A percentile compares a stretch with the other conserved stretches of the same genome.
phyloP scores from a whole-genome alignment of 2,113 vertebrate genomes.

The Tenrec ecaudatus region DNA sequence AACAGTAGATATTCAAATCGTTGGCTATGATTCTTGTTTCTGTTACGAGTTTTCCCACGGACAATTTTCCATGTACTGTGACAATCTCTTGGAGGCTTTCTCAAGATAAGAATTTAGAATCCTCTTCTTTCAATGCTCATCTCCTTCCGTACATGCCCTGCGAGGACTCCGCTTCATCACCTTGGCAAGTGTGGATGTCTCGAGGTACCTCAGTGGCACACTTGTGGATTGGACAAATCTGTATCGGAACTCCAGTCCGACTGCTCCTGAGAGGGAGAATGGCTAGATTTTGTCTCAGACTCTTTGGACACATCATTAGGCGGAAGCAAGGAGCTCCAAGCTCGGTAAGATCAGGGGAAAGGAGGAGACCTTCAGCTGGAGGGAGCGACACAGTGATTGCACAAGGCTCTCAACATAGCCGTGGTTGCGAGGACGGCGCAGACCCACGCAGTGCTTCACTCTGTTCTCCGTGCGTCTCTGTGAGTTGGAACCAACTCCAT shows the following conservation, averaged over 20 bases:
- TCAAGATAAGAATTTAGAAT: background rate
- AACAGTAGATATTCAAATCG: background rate
- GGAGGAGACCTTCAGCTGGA: no score
- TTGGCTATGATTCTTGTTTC: background rate
- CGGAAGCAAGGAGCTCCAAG: no score
- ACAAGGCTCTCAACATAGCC: no score
- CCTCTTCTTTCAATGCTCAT: background rate
- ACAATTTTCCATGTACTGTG: background rate
- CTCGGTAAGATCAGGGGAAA: no score
- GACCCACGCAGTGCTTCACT: no score
- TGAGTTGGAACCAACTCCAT: no score
- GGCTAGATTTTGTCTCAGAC: no score
- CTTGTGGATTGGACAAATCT: background rate
- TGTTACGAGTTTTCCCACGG: background rate
- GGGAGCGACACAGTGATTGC: no score
- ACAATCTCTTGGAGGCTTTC: slow-evolving; percentile 7
- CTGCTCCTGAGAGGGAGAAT: background rate
- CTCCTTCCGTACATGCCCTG: background rate
- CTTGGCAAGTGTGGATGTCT: background rate
- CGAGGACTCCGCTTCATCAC: background rate
- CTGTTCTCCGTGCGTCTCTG: no score
- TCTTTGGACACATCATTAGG: no score
- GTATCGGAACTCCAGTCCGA: no score
- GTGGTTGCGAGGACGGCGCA: no score
- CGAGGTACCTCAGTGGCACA: background rate